Percentiles rank a stretch among this genome's conserved stretches.
phyloP scores from a whole-genome alignment of 2,113 vertebrate species.

The Alouatta palliata region DNA sequence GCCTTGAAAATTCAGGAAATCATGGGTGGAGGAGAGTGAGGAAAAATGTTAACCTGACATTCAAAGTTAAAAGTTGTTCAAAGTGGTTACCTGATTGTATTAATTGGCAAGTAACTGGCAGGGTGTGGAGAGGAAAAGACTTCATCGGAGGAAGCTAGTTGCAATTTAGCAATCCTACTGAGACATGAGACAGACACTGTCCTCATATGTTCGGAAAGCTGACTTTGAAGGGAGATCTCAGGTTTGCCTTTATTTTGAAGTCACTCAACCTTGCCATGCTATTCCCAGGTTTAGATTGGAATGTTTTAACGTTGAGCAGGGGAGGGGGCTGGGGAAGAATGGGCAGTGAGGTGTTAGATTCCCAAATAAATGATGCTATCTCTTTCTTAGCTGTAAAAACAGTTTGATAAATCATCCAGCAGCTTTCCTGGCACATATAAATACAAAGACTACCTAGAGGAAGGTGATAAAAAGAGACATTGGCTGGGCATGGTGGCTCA shows the following conservation, averaged over 20 bases:
- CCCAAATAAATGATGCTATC: neutral
- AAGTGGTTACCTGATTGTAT: constrained; percentile 5
- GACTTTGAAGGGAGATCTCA: neutral
- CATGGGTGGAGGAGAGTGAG: neutral
- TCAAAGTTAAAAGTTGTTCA: constrained; percentile 51
- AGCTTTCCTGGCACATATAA: neutral
- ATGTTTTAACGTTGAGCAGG: neutral
- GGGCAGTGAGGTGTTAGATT: neutral
- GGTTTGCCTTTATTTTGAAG: constrained; percentile 2
- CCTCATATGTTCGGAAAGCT: constrained; percentile 28
- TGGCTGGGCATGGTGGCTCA: too few relatives aligned
- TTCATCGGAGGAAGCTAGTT: neutral
- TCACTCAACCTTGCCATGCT: neutral
- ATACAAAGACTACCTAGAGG: neutral
- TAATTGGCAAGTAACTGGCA: constrained; percentile 63
- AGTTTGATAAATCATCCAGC: neutral
- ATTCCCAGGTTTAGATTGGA: neutral
- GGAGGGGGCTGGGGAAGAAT: neutral
- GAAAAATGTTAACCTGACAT: constrained; percentile 19
- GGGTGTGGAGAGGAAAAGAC: constrained; percentile 40
- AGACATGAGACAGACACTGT: neutral
- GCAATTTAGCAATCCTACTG: constrained; percentile 8
- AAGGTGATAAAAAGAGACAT: neutral
- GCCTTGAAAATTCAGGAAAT: neutral
- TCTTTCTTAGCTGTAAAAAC: neutral